Conservation (phyloP, 2,888 invertebrate genomes). For the Drosophila prostipennis region DNA sequence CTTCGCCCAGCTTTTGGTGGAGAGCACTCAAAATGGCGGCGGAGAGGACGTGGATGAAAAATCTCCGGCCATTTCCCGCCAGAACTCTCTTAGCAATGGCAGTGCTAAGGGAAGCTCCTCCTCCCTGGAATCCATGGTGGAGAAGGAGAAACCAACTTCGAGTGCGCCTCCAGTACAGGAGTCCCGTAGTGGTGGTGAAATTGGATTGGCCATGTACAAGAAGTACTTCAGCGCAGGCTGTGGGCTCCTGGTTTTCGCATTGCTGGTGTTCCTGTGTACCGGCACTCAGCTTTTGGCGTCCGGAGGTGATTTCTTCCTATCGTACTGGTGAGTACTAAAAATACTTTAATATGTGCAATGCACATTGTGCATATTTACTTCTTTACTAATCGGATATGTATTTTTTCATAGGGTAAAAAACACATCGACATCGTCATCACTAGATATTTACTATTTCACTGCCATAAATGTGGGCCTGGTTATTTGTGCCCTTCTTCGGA, state of each 20-base stretch:
- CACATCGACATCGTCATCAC: conserved; percentile 52
- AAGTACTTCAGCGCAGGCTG: conserved; percentile 90
- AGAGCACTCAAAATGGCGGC: conserved; percentile 76
- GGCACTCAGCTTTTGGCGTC: conserved; percentile 89
- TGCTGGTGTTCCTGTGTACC: conserved; percentile 87
- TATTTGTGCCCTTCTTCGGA: conserved; percentile 81
- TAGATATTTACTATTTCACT: conserved; percentile 85
- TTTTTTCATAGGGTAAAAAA: conserved; percentile 73
- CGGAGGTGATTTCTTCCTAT: conserved; percentile 91
- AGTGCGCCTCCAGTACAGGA: conserved; percentile 85
- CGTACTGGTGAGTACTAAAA: conserved; percentile 86
- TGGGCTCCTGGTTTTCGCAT: conserved; percentile 86
- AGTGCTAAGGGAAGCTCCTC: conserved; percentile 55
- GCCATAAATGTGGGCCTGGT: conserved; percentile 84
- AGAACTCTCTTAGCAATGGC: conserved; percentile 66
- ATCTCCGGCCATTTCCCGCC: conserved; percentile 55
- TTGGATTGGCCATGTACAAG: conserved; percentile 86
- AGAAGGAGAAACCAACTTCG: conserved; percentile 55
- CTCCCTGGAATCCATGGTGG: conserved; percentile 85
- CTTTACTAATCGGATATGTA: not conserved
- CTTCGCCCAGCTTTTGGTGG: conserved; percentile 89
- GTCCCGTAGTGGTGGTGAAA: conserved; percentile 86
- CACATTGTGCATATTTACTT: too few species aligned
- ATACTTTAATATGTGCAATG: not conserved
- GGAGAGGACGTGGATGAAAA: conserved; percentile 30